Percentiles rank a stretch among this genome's conserved stretches.
Evolutionary conservation across 2,797 vertebrate genomes (phyloP).

Genomic region (Smutsia temminckii): DNA sequence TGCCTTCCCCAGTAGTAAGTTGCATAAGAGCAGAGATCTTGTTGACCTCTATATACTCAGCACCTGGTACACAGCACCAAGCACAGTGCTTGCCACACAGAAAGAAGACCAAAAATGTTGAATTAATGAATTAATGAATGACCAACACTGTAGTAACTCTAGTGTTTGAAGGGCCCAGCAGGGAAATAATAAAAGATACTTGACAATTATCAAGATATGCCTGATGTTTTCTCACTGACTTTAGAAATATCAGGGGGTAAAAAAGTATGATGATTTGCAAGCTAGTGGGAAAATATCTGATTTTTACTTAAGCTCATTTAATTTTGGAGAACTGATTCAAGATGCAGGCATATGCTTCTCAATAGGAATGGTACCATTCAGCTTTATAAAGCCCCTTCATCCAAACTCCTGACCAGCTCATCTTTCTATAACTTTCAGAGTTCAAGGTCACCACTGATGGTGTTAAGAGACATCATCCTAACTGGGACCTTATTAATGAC

Average conservation of each 20-base stretch:
- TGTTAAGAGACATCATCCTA: slow-evolving; percentile 40
- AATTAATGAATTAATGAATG: neutral
- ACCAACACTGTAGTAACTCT: neutral
- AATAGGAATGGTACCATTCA: neutral
- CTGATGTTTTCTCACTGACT: neutral
- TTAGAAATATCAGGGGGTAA: neutral
- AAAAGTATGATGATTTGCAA: neutral
- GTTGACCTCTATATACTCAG: neutral
- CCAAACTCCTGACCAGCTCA: neutral
- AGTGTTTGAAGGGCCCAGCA: neutral
- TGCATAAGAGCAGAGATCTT: neutral
- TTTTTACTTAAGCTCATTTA: neutral
- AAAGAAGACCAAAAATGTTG: neutral
- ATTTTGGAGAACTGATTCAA: neutral
- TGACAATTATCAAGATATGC: neutral
- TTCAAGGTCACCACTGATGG: neutral
- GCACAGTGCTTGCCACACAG: neutral
- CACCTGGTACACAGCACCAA: neutral
- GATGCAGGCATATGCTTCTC: neutral
- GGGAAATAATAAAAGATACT: slow-evolving; percentile 4
- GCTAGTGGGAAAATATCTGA: neutral
- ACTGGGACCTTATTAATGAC: neutral
- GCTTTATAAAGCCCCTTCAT: neutral
- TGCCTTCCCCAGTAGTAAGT: neutral
- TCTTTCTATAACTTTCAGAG: slow-evolving; percentile 1